Evolutionary conservation across 2,113 vertebrate species (phyloP).

Genomic region (Rhagologus leucostigma): DNA sequence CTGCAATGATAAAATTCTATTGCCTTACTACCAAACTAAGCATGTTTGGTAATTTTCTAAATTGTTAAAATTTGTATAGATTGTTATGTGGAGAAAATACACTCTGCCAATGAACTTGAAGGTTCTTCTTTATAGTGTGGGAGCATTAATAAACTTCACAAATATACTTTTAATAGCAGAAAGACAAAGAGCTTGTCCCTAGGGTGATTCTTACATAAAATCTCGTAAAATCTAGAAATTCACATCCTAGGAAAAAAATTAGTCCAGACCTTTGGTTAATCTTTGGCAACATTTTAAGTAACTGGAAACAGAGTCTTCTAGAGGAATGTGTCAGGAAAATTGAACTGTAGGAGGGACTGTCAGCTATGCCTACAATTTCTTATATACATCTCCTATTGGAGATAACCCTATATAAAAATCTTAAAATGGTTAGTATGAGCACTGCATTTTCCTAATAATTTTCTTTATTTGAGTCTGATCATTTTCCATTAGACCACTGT

Average conservation of each 20-base stretch:
- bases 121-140: neutral
- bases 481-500: conserved; percentile 6
- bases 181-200: neutral
- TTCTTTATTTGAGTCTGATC: conserved; percentile 1
- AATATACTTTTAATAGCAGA: neutral
- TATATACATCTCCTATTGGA: neutral
- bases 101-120: neutral
- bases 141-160: neutral
- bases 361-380: conserved; percentile 12
- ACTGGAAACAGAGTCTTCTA: conserved; percentile 9
- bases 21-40: neutral
- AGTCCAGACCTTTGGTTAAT: neutral
- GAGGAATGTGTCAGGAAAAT: conserved; percentile 43
- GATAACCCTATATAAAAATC: neutral
- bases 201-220: neutral
- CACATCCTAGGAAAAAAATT: neutral
- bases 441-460: neutral
- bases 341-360: conserved; percentile 53
- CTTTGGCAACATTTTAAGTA: conserved; percentile 15
- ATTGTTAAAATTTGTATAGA: neutral
- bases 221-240: neutral
- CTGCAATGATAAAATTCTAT: neutral
- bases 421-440: neutral
- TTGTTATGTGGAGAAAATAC: neutral
- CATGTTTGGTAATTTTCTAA: neutral